These are phyloP conservation scores for Drosophila trapezifrons DNA, from an alignment of 1,140 invertebrate genomes.

Conservation along the genomic window DNA sequence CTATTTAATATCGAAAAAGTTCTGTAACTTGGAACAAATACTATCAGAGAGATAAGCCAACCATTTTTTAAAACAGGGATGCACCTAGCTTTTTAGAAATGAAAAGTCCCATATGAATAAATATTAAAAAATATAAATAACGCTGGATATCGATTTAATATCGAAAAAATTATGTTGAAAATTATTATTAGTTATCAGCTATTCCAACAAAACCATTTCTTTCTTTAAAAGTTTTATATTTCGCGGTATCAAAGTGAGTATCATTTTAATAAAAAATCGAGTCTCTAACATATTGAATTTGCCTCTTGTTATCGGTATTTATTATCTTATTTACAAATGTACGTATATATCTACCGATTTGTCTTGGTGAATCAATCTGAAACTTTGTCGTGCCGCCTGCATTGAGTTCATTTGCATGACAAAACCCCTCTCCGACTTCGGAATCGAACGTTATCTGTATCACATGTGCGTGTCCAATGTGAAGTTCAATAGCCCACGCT, in stretches of 20 bases:
- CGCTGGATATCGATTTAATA: neutral
- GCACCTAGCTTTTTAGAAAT: too few relatives aligned
- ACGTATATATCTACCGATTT: too few relatives aligned
- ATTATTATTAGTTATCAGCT: too few relatives aligned
- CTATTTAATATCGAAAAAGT: neutral
- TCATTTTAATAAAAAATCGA: too few relatives aligned
- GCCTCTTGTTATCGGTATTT: neutral
- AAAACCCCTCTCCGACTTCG: constrained; percentile 9
- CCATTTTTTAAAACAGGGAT: too few relatives aligned
- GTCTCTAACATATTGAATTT: constrained; percentile 1
- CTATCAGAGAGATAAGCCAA: too few relatives aligned
- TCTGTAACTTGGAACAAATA: too few relatives aligned
- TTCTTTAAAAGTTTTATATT: neutral
- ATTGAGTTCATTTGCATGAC: constrained; percentile 15
- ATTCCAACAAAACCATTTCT: neutral
- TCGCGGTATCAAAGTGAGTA: neutral
- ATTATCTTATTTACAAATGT: constrained; percentile 2
- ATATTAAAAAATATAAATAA: neutral
- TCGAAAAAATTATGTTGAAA: neutral
- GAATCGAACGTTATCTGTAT: constrained; percentile 19
- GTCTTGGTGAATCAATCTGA: constrained; percentile 12
- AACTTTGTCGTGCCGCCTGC: constrained; percentile 13
- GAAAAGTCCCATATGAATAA: neutral
- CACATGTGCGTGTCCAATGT: constrained; percentile 15
- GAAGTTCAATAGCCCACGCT: constrained; percentile 44